A percentile compares a stretch with the other conserved stretches of the same genome.
These are phyloP conservation scores for Stenotaenia linearis DNA, from an alignment of 2,888 invertebrate species.

Conservation along the genomic window DNA sequence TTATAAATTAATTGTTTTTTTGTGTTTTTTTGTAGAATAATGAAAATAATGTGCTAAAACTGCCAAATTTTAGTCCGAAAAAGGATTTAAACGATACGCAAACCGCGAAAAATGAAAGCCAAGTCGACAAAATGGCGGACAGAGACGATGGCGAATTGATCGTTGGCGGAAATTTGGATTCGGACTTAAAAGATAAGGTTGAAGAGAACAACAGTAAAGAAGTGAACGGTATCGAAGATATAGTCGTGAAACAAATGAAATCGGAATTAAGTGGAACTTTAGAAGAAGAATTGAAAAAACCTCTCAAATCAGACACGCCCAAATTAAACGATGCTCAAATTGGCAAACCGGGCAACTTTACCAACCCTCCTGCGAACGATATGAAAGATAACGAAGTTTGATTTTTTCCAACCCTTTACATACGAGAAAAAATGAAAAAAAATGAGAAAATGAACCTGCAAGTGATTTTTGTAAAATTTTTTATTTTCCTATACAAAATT, in stretches of 20 bases:
- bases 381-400: not conserved
- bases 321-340: not conserved
- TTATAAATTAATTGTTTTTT: not conserved
- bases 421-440: not conserved
- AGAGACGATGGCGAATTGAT: not conserved
- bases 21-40: not conserved
- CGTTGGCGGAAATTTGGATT: not conserved
- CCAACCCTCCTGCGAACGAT: not conserved
- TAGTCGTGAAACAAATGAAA: not conserved
- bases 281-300: not conserved
- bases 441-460: too few relatives aligned
- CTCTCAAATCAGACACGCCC: not conserved
- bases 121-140: not conserved
- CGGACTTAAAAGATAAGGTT: not conserved
- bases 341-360: not conserved
- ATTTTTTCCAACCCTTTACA: too few relatives aligned
- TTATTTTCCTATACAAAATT: slow-evolving; percentile 86
- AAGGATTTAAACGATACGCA: not conserved
- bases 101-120: not conserved
- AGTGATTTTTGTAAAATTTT: slow-evolving; percentile 31
- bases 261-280: not conserved
- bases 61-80: not conserved
- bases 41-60: not conserved
- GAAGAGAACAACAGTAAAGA: too few relatives aligned
- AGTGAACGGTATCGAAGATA: not conserved